These are phyloP conservation scores for Rhinolophus sinicus DNA, from an alignment of 2,113 vertebrate species.

Conservation along the genomic window DNA sequence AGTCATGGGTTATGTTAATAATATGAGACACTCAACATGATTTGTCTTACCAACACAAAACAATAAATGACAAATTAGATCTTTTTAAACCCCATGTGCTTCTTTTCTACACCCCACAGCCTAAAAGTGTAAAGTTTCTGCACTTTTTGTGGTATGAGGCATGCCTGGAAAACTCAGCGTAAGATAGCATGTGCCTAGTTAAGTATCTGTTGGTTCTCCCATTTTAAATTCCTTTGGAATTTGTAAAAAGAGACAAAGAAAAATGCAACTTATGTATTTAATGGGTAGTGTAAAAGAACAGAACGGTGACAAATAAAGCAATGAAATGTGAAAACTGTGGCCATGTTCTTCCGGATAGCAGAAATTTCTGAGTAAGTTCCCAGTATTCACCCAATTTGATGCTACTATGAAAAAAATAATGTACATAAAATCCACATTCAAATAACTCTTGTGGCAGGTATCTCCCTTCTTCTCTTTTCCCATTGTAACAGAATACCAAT, in stretches of 20 bases:
- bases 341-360: background rate
- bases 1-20: background rate
- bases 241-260: conserved; percentile 1
- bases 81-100: background rate
- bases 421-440: background rate
- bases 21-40: background rate
- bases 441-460: background rate
- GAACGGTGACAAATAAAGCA: background rate
- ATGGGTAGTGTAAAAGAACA: background rate
- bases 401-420: background rate
- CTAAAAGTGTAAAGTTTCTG: background rate
- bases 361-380: background rate
- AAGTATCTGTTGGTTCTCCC: background rate
- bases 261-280: background rate
- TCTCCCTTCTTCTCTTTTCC: background rate
- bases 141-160: background rate
- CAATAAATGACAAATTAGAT: background rate
- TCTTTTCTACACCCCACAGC: background rate
- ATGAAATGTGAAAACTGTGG: background rate
- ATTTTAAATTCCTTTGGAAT: conserved; percentile 21
- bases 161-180: background rate
- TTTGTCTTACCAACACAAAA: background rate
- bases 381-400: background rate
- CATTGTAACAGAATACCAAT: background rate
- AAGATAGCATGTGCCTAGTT: background rate